phyloP scores from a whole-genome alignment of 1,140 invertebrate genomes.

The Magallana gigas region DNA sequence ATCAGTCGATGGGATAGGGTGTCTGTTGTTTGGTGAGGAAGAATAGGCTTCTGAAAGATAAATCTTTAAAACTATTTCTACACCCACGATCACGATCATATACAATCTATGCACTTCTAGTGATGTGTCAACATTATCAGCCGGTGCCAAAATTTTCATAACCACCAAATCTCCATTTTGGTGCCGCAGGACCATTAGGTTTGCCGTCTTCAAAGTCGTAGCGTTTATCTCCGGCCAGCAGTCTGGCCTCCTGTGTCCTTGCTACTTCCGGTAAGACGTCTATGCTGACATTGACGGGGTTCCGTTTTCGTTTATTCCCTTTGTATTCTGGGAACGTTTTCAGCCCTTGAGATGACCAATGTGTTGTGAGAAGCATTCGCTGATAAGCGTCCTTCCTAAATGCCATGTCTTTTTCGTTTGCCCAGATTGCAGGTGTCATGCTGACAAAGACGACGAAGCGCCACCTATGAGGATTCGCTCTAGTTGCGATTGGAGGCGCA shows the following conservation, averaged over 20 bases:
- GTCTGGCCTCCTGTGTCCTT: conserved; percentile 56
- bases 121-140: too few relatives aligned
- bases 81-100: too few relatives aligned
- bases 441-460: conserved; percentile 72
- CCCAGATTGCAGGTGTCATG: conserved; percentile 72
- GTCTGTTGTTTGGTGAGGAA: too few relatives aligned
- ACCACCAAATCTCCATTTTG: conserved; percentile 42
- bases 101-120: too few relatives aligned
- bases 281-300: conserved; percentile 42
- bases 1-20: too few relatives aligned
- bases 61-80: too few relatives aligned
- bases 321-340: conserved; percentile 55
- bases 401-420: conserved; percentile 56
- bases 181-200: conserved; percentile 57
- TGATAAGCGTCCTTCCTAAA: conserved; percentile 64
- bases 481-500: conserved; percentile 53
- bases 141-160: neutral
- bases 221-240: conserved; percentile 54
- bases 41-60: too few relatives aligned
- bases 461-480: conserved; percentile 66
- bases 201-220: conserved; percentile 64
- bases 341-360: conserved; percentile 70
- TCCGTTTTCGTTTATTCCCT: conserved; percentile 42
- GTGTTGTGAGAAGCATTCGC: conserved; percentile 63
- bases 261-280: conserved; percentile 54